Conservation (phyloP, 2,888 invertebrate genomes). For the Drosophila acutilabella region DNA sequence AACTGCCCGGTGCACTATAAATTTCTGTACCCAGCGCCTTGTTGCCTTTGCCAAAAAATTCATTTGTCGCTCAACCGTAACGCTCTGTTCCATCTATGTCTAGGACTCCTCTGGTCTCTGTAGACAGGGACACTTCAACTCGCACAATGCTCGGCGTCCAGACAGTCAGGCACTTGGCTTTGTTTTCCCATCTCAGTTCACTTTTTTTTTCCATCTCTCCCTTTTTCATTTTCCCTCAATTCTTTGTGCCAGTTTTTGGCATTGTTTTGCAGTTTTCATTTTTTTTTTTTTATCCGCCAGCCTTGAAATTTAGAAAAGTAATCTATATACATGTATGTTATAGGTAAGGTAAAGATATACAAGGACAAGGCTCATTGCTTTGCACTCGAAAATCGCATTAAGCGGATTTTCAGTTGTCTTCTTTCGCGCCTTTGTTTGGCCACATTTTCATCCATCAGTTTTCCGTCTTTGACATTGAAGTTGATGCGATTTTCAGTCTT, state of each 20-base stretch:
- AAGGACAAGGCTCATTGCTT: slow-evolving; percentile 52
- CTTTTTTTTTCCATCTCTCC: slow-evolving; percentile 27
- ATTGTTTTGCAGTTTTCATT: slow-evolving; percentile 53
- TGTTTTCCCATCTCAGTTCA: slow-evolving; percentile 45
- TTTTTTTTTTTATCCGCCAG: slow-evolving; percentile 28
- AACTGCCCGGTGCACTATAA: slow-evolving; percentile 66
- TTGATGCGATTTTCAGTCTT: slow-evolving; percentile 53
- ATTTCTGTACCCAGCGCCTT: slow-evolving; percentile 35
- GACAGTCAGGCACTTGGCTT: slow-evolving; percentile 70
- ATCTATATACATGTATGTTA: slow-evolving; percentile 21
- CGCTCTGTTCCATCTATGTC: slow-evolving; percentile 30
- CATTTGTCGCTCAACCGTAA: slow-evolving; percentile 60
- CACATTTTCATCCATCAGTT: slow-evolving; percentile 52
- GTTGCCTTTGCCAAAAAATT: slow-evolving; percentile 66
- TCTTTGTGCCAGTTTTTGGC: slow-evolving; percentile 61
- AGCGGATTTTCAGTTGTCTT: slow-evolving; percentile 53
- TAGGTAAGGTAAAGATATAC: slow-evolving; percentile 13
- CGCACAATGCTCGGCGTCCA: slow-evolving; percentile 62
- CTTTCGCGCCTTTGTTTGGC: slow-evolving; percentile 56
- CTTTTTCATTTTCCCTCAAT: slow-evolving; percentile 28
- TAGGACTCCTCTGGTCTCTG: slow-evolving; percentile 25
- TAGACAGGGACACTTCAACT: slow-evolving; percentile 58
- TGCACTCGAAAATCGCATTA: slow-evolving; percentile 79
- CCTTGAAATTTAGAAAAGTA: slow-evolving; percentile 60
- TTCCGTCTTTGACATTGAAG: slow-evolving; percentile 22